These are phyloP conservation scores for Calidris pygmaea DNA, from an alignment of 2,113 vertebrate genomes.

Conservation along the genomic window DNA sequence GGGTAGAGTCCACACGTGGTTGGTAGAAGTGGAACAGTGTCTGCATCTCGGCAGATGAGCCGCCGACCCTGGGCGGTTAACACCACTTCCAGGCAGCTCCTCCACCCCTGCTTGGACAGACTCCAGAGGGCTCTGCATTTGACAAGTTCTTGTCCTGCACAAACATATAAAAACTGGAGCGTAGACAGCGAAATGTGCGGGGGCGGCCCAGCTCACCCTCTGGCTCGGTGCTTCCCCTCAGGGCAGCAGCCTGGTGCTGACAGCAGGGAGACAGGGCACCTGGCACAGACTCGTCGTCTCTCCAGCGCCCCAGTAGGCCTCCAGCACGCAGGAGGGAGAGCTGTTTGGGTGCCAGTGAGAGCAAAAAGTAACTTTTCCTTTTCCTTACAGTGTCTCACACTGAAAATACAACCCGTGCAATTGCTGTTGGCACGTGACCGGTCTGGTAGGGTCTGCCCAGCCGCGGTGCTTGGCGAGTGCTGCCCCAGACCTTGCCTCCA, in stretches of 20 bases:
- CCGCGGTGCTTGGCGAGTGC: accelerated
- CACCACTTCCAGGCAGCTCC: background rate
- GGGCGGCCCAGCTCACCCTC: background rate
- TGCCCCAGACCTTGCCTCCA: background rate
- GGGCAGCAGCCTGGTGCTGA: background rate
- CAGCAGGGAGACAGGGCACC: background rate
- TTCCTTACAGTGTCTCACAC: background rate
- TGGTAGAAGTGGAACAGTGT: background rate
- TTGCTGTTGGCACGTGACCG: accelerated
- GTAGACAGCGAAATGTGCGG: no score
- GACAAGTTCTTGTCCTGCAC: background rate
- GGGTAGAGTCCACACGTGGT: no score
- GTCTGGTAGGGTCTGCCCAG: background rate
- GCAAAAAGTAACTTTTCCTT: background rate
- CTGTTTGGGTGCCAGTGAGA: background rate
- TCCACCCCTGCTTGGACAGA: background rate
- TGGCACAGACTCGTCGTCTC: background rate
- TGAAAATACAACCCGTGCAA: background rate
- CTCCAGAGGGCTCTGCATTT: background rate
- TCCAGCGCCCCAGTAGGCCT: background rate
- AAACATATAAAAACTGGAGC: background rate
- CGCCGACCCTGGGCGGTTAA: background rate
- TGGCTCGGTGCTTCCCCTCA: background rate
- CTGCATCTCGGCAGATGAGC: background rate
- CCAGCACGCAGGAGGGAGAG: background rate